Base-by-base conservation (phyloP, 37 sponge, comb jelly and placozoan species). In the Bolinopsis microptera region DNA sequence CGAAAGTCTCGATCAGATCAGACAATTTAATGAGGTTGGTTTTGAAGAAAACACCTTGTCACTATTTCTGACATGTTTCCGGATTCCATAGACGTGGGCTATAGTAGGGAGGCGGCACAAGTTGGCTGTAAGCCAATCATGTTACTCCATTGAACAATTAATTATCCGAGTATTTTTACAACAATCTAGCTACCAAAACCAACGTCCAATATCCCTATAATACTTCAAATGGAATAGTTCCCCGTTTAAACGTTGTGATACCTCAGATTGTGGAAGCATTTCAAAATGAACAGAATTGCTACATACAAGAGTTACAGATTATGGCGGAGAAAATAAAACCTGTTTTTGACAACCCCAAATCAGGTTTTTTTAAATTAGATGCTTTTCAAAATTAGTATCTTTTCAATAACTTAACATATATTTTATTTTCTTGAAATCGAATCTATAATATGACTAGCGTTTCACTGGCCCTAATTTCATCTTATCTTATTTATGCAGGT, bases 311-410 rank as follows among this genome's bases (percentile, higher is more conserved):
- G 21, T 32, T 77, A 32, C 33, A 77, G 35, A 77, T 77, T 34
- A 36, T 77, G 2, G 80, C 80, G 28, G 80, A 36, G 34, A 77
- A 77, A 32, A 77, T 77, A 31, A 77, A 77, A 18, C 9, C 80
- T 16, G 32, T 77, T 16, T 77, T 77, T 77, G 80, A 77, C 80
- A 77, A 77, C 37, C 80, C 80, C 27, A 77, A 77, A 77, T 77
- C 80, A 35, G 80, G 80, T 70, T 28, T 70, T 70, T 30, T 70
- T 5, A 70, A 70, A 70, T 25, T 70, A 2, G n/a, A n/a, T n/a
- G n/a, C n/a, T n/a, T n/a, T n/a, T n/a, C n/a, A n/a, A n/a, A n/a
- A n/a, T n/a, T n/a, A 3, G 23, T 2, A 3, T 24, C 74, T 70
- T 25, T 30, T 70, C n/a, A n/a, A n/a, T 25, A 18, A 5, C n/a